These are phyloP conservation scores for Lordiphosa collinella DNA, from an alignment of 1,140 invertebrate species.

Conservation along the genomic window DNA sequence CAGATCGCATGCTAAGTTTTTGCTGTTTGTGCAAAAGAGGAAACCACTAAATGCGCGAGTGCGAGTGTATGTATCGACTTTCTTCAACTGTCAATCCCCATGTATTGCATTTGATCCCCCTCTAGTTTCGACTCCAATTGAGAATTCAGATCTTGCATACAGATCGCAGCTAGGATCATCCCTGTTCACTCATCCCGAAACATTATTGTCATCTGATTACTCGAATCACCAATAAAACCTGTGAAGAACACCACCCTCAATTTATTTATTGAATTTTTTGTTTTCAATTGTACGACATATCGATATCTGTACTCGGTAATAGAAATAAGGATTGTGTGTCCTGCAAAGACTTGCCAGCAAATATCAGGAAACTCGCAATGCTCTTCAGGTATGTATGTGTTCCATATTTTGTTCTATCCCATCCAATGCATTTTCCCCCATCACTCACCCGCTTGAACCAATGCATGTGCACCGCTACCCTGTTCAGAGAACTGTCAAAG, in stretches of 20 bases:
- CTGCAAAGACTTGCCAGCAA: constrained; percentile 86
- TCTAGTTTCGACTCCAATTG: constrained; percentile 1
- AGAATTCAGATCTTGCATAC: background rate
- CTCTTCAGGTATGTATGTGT: constrained; percentile 83
- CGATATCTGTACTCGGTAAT: constrained; percentile 74
- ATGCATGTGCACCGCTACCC: too few relatives aligned
- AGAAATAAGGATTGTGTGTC: constrained; percentile 87
- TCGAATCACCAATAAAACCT: constrained; percentile 3
- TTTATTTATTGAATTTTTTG: constrained; percentile 13
- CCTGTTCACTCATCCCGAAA: background rate
- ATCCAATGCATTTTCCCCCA: background rate
- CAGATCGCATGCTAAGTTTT: constrained; percentile 48
- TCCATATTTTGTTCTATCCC: constrained; percentile 7
- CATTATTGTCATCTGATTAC: constrained; percentile 1
- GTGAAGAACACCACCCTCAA: constrained; percentile 5
- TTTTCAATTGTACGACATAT: constrained; percentile 13
- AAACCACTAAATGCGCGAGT: constrained; percentile 18
- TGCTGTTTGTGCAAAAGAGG: constrained; percentile 41
- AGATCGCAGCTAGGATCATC: constrained; percentile 3
- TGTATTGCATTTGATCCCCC: constrained; percentile 5
- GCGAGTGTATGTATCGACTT: constrained; percentile 29
- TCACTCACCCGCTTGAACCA: background rate
- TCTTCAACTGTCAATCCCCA: constrained; percentile 2
- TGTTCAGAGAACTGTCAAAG: too few relatives aligned
- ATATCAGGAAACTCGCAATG: constrained; percentile 85